A percentile compares a stretch with the other conserved stretches of the same genome.
Evolutionary conservation across 1,140 invertebrate species (phyloP).

Genomic region (Cyclina sinensis): DNA sequence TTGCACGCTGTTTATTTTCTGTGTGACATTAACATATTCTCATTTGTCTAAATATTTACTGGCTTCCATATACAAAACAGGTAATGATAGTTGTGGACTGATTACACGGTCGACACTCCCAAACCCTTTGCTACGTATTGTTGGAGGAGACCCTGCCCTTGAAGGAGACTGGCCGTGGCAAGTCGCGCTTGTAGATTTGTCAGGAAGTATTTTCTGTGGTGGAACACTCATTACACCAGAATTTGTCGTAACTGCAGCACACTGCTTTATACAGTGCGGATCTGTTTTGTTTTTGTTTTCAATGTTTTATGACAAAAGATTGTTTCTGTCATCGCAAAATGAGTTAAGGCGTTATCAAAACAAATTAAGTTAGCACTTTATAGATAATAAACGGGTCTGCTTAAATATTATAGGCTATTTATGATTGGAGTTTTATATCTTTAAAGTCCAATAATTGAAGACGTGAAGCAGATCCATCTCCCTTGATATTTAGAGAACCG

Average conservation of each 20-base stretch:
- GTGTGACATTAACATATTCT: no score
- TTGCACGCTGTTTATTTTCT: background rate
- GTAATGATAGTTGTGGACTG: slow-evolving; percentile 5
- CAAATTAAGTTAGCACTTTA: no score
- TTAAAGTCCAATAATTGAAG: no score
- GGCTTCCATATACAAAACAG: slow-evolving; percentile 2
- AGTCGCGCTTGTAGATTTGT: slow-evolving; percentile 30
- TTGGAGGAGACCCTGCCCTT: slow-evolving; percentile 37
- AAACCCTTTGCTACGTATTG: background rate
- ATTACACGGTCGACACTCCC: background rate
- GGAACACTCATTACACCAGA: slow-evolving; percentile 91
- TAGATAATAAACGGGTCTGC: no score
- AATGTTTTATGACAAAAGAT: no score
- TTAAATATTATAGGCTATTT: no score
- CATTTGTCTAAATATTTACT: background rate
- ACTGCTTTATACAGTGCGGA: slow-evolving; percentile 89
- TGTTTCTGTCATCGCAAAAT: no score
- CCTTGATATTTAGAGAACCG: no score
- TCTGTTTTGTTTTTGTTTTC: no score
- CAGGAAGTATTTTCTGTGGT: slow-evolving; percentile 88
- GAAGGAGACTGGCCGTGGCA: slow-evolving; percentile 67
- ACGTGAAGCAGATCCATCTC: no score
- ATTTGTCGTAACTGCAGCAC: slow-evolving; percentile 91
- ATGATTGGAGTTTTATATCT: no score
- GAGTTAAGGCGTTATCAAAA: no score